Evolutionary conservation across 2,113 vertebrate genomes (phyloP).

Genomic region (Echinops telfairi): DNA sequence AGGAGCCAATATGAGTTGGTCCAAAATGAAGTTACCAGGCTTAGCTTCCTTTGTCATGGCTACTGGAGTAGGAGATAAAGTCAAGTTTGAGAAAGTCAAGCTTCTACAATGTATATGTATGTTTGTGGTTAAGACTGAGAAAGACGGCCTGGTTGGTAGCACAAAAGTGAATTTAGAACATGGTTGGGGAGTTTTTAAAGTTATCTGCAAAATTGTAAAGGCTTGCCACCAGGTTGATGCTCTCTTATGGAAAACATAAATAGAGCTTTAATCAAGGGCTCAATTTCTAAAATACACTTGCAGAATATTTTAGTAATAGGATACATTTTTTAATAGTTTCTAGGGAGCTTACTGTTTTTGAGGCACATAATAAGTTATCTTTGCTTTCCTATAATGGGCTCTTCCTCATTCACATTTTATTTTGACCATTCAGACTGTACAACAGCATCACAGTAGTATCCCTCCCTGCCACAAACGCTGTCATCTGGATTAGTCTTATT

Average conservation of each 20-base stretch:
- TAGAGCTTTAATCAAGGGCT: slow-evolving; percentile 35
- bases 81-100: slow-evolving; percentile 37
- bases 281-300: slow-evolving; percentile 61
- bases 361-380: slow-evolving; percentile 57
- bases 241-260: slow-evolving; percentile 39
- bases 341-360: slow-evolving; percentile 20
- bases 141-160: background rate
- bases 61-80: background rate
- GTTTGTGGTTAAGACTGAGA: slow-evolving; percentile 39
- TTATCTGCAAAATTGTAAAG: slow-evolving; percentile 42
- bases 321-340: background rate
- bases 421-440: slow-evolving; percentile 27
- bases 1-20: background rate
- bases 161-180: slow-evolving; percentile 39
- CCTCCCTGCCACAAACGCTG: slow-evolving; percentile 56
- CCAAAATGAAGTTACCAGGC: background rate
- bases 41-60: background rate
- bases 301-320: slow-evolving; percentile 30
- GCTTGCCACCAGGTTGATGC: slow-evolving; percentile 20
- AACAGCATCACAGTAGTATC: background rate
- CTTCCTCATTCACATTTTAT: slow-evolving; percentile 45
- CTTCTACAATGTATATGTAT: background rate
- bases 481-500: slow-evolving; percentile 70
- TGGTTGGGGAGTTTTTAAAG: slow-evolving; percentile 22
- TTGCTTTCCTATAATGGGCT: slow-evolving; percentile 17